phyloP scores from a whole-genome alignment of 2,113 vertebrate genomes.

The Tylochromis polylepis region DNA sequence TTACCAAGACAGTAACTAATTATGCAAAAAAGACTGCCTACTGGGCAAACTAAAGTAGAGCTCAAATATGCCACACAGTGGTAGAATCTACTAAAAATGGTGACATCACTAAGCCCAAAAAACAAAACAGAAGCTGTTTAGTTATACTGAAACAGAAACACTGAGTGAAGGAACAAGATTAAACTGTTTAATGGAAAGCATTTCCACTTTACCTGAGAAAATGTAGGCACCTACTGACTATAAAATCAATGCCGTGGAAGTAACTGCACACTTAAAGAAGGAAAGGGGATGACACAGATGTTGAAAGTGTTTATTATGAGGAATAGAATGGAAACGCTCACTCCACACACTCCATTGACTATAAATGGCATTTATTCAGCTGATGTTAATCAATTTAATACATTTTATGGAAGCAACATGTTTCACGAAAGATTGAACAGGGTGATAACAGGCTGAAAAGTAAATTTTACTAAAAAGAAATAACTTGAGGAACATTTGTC shows the following conservation, averaged over 20 bases:
- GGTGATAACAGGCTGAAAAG: background rate
- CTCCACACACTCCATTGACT: background rate
- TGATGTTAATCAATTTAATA: background rate
- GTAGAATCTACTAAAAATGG: background rate
- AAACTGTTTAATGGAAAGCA: background rate
- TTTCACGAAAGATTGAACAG: background rate
- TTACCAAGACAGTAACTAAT: constrained; percentile 12
- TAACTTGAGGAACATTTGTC: background rate
- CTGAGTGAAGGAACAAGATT: background rate
- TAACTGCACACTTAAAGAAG: background rate
- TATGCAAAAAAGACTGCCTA: constrained; percentile 2
- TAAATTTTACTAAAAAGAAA: background rate
- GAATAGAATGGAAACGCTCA: background rate
- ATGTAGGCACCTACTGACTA: background rate
- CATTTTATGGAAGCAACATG: background rate
- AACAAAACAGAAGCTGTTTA: background rate
- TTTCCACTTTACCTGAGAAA: background rate
- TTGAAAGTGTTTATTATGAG: background rate
- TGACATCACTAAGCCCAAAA: background rate
- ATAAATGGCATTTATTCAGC: background rate
- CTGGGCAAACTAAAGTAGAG: background rate
- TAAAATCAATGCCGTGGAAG: constrained; percentile 25
- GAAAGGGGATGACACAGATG: background rate
- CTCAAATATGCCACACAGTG: background rate
- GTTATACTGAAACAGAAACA: background rate